Conservation (phyloP, 1,140 invertebrate species). For the Cydia pomonella region DNA sequence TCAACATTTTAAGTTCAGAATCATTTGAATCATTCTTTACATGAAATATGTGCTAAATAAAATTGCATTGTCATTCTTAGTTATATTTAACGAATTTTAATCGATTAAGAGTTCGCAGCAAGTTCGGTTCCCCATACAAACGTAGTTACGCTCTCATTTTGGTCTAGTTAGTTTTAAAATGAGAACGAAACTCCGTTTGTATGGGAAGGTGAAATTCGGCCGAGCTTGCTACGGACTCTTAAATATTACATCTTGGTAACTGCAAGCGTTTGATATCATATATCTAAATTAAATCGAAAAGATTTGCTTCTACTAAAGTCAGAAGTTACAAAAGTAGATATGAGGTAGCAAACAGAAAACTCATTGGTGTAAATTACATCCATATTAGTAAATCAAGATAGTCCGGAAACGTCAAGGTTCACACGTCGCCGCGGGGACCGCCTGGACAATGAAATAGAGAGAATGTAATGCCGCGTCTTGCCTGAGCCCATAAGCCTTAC, state of each 20-base stretch:
- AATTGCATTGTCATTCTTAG: background rate
- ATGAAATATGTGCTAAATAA: background rate
- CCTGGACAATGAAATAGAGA: constrained; percentile 21
- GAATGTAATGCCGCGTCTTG: constrained; percentile 13
- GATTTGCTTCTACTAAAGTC: background rate
- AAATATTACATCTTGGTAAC: background rate
- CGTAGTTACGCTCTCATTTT: no score
- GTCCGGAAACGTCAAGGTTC: constrained; percentile 11
- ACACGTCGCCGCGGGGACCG: background rate
- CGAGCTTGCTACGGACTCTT: no score
- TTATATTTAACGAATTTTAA: background rate
- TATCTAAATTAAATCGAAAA: background rate
- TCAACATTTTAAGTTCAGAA: background rate
- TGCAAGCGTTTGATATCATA: background rate
- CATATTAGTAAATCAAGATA: constrained; percentile 27
- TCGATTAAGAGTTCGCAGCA: no score
- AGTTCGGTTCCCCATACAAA: no score
- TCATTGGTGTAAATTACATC: constrained; percentile 15
- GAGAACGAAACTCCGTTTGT: no score
- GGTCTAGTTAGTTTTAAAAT: no score
- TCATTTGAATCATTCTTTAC: background rate
- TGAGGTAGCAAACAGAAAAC: background rate
- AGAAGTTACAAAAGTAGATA: background rate
- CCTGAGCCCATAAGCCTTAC: constrained; percentile 24
- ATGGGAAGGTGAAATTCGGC: no score